Base-by-base conservation (phyloP, 2,113 vertebrate genomes). In the Leuciscus idus region DNA sequence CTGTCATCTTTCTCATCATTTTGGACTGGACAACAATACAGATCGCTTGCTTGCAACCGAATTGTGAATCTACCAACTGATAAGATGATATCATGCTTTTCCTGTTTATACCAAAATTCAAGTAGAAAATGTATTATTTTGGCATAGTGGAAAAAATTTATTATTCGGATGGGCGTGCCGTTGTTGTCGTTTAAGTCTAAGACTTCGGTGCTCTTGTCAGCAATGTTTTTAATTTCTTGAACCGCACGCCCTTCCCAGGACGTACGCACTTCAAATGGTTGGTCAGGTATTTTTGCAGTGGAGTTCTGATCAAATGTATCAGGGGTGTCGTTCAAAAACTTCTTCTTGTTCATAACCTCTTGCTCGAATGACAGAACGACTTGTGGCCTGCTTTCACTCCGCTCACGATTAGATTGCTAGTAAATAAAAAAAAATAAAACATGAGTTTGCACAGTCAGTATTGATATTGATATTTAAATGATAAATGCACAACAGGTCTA, bases 21-120 rank as follows among this genome's bases (percentile, higher is more conserved):
- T 1, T 5, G 46, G 36, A 66, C 0, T 50, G 84, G 64, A 43
- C 23, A 46, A 85, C 62, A 79, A 57, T 85, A 85, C 11, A 85
- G 46, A 62, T 85, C 15, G 0, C 33, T 66, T 39, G 28, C 28
- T 23, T 43, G 57, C 57, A 80, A 26, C 6, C 5, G 33, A 62
- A 80, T 23, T 17, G 1, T 10, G 33, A 26, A 62, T 26, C 6
- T 23, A 15, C 55, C 21, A 79, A 79, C 55, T 23, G 1, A n/a
- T 39, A 79, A 8, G 21, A 2, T 36, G 19, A 79, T n/a, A 79
- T 79, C 55, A 19, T 23, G 28, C 55, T 59, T 79, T 48, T n/a
- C 4, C 10, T 74, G 72, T n/a, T 79, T 8, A 12, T 7, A 4
- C 77, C 77, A 61, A 36, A 3, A 4, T 17, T 3, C 0, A 8